These are phyloP conservation scores for Psittacula echo DNA, from an alignment of 2,797 vertebrate species.

Conservation along the genomic window DNA sequence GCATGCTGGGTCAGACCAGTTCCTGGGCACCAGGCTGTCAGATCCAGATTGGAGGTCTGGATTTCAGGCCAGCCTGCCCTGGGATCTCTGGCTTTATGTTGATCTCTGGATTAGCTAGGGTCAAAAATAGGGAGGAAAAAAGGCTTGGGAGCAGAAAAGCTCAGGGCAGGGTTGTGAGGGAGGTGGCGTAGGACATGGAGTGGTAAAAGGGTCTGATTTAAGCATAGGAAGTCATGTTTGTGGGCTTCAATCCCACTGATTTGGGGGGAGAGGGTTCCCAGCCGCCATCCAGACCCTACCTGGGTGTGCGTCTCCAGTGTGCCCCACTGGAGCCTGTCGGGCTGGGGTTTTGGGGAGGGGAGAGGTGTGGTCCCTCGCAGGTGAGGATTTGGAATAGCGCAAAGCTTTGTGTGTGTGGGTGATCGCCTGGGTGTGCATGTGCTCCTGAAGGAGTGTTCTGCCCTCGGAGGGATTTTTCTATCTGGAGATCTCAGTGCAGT, in stretches of 20 bases:
- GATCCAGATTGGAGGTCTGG: neutral
- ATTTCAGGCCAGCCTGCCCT: neutral
- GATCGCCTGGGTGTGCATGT: neutral
- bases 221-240: neutral
- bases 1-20: neutral
- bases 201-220: neutral
- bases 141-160: neutral
- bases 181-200: neutral
- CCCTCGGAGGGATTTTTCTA: neutral
- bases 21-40: neutral
- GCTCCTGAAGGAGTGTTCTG: neutral
- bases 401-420: neutral
- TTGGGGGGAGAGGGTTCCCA: neutral
- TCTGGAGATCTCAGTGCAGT: constrained; percentile 40
- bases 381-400: neutral
- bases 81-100: neutral
- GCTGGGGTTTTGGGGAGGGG: constrained; percentile 11
- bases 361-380: constrained; percentile 7
- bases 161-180: neutral
- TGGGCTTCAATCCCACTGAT: neutral
- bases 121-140: neutral
- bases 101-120: neutral
- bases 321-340: neutral
- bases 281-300: neutral
- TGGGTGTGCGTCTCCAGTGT: neutral